Conservation (phyloP, 1,140 invertebrate species). For the Drosophila bocqueti region DNA sequence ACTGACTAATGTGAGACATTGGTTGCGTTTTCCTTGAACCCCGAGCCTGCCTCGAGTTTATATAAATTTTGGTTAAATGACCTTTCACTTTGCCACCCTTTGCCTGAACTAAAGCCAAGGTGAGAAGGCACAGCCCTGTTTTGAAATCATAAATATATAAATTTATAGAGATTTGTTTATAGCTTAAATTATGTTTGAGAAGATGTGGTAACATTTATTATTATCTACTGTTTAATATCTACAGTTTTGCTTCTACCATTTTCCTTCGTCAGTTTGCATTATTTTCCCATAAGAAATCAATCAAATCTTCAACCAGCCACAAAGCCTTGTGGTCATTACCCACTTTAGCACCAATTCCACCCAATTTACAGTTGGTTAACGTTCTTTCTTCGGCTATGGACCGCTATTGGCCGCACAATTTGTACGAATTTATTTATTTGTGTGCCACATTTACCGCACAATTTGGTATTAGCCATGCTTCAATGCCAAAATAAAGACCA, state of each 20-base stretch:
- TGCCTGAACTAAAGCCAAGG: neutral
- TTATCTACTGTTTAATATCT: neutral
- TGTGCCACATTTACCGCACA: slow-evolving; percentile 64
- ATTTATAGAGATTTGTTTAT: too few species aligned
- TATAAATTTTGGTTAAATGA: neutral
- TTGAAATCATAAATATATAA: neutral
- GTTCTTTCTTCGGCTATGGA: slow-evolving; percentile 33
- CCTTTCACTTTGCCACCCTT: neutral
- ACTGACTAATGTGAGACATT: slow-evolving; percentile 1
- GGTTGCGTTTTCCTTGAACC: slow-evolving; percentile 2
- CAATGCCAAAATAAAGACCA: slow-evolving; percentile 39
- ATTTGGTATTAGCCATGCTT: slow-evolving; percentile 61
- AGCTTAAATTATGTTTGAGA: neutral
- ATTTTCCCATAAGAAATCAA: slow-evolving; percentile 12
- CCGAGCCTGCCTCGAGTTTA: neutral
- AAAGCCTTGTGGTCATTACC: slow-evolving; percentile 16
- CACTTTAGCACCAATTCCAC: slow-evolving; percentile 22
- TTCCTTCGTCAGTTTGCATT: too few species aligned
- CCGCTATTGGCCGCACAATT: slow-evolving; percentile 72
- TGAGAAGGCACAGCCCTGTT: neutral
- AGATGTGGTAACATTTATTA: neutral
- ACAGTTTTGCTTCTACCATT: too few species aligned
- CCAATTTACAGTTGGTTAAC: slow-evolving; percentile 29
- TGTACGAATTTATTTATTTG: slow-evolving; percentile 78
- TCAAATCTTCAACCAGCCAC: neutral